Conservation (phyloP, 2,113 vertebrate genomes). For the Lampris megalopsis region DNA sequence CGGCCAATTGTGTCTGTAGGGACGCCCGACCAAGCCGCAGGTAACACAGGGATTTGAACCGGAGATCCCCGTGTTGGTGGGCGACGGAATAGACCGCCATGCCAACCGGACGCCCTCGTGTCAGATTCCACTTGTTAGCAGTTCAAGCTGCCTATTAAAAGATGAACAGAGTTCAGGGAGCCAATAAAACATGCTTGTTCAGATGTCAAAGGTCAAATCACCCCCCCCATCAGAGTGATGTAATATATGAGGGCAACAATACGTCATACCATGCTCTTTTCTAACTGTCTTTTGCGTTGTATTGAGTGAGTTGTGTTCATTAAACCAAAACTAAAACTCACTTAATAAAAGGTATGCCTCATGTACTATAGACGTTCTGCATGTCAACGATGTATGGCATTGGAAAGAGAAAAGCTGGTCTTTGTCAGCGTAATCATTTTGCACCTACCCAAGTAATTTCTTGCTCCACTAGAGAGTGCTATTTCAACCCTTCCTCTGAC, state of each 20-base stretch:
- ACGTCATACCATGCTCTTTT: neutral
- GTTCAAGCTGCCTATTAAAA: constrained; percentile 20
- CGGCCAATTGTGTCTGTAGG: no score
- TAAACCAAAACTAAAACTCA: neutral
- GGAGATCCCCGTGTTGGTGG: no score
- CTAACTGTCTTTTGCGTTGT: constrained; percentile 4
- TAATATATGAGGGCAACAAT: neutral
- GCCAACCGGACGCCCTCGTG: no score
- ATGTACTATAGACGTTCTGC: no score
- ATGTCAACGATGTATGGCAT: no score
- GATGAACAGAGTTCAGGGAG: constrained; percentile 22
- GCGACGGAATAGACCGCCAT: no score
- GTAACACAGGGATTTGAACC: no score
- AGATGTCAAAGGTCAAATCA: constrained; percentile 37
- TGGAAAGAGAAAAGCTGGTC: neutral
- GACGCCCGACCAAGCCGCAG: no score
- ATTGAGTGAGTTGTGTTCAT: no score
- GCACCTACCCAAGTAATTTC: constrained; percentile 9
- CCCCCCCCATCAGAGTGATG: constrained; percentile 6
- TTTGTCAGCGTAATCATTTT: neutral
- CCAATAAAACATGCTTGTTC: constrained; percentile 18
- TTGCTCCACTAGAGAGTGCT: constrained; percentile 53
- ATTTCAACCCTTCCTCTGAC: constrained; percentile 1
- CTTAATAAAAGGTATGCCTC: neutral
- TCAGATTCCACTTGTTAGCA: constrained; percentile 7